Evolutionary conservation across 2,797 vertebrate genomes (phyloP), one percentile per base, ranked within the genome.

Genomic region (Halcyon leucocephala): DNA sequence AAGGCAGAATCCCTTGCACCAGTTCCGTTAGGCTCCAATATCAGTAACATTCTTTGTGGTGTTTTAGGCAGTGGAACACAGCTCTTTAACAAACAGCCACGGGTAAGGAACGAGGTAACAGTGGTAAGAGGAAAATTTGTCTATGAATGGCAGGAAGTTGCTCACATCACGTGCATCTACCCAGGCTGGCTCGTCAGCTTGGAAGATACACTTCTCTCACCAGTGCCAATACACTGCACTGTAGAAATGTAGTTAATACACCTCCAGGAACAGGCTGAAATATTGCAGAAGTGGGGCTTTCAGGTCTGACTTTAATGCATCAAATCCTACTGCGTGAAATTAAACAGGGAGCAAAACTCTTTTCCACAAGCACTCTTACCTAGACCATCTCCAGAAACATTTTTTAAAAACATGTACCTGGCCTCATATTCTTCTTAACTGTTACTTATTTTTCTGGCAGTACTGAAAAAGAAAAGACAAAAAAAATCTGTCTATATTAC

Each of bases 161-260:
- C 55, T 71, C 57, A 31, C 44, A 67, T 60, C 51, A 9, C 0
- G 0, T 62, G 65, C 8, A 52, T 37, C 35, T 22, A 74, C 26
- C 31, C 9, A 73, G 54, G 48, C 14, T 35, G 86, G 41, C 46
- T 79, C 21, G 71, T 55, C 33, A 19, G 62, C 49, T 64, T 64
- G 78, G 54, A 82, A 85, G 51, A 55, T 2, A n/a, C 9, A 9
- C 17, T 54, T 72, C 33, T 25, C 44, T 82, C 62, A 48, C 7
- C 54, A 74, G 41, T 39, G 49, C 28, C 80, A 66, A 62, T 5
- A n/a, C 13, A 22, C 10, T 48, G 33, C 57, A 74, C n/a, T 77
- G 14, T 62, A 52, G 66, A 91, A 77, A 74, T 10, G 12, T 31
- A 60, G 22, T 55, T 55, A 60, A 39, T 22, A 31, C 3, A 35